Base-by-base conservation (phyloP, 1,140 invertebrate species). In the Pararge aegeria region DNA sequence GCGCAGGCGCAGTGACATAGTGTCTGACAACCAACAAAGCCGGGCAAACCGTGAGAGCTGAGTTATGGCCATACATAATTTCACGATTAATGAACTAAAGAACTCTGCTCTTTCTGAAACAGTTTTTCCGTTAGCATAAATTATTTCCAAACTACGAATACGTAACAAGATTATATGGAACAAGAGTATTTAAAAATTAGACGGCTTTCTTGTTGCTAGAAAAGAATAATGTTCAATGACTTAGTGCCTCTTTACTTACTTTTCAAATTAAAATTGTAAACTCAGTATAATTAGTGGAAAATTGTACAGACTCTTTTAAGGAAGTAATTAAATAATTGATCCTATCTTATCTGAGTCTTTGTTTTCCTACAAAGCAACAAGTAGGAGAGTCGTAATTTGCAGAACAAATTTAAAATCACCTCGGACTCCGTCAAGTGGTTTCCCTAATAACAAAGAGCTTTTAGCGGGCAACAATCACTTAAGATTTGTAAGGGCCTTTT, bases 1-100 rank as follows among this genome's bases (percentile, higher is more conserved):
- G 66, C 64, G 59, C 64, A 67, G 63, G 56, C 67, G 70, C 54
- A 64, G 46, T 65, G 67, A 72, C 65, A 66, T 60, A 68, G 61
- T 62, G 56, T 67, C 60, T 38, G 61, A 52, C 70, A 71, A 66
- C 60, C 66, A 66, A 70, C 68, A 67, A 66, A 66, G 55, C 53
- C 34, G 66, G 55, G 63, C 58, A 61, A 21, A 48, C 38, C 42
- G 21, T 55, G 30, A 59, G 34, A 55, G 15, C 40, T 55, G 27
- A 55, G 53, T 55, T 55, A 55, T 30, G 42, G 21, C 42, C 27
- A 16, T 30, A 44, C 40, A 55, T 55, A 55, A 46, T 29, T 55
- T 55, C 10, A 24, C 44, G 10, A 46, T 46, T 20, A 46, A 46
- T 2, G 21, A 21, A 46, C 20, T 20, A 20, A 12, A 21, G 44